Evolutionary conservation across 92 coral and sea anemone genomes (phyloP), one percentile per base, ranked within the genome.

Genomic region (Diadumene lineata): DNA sequence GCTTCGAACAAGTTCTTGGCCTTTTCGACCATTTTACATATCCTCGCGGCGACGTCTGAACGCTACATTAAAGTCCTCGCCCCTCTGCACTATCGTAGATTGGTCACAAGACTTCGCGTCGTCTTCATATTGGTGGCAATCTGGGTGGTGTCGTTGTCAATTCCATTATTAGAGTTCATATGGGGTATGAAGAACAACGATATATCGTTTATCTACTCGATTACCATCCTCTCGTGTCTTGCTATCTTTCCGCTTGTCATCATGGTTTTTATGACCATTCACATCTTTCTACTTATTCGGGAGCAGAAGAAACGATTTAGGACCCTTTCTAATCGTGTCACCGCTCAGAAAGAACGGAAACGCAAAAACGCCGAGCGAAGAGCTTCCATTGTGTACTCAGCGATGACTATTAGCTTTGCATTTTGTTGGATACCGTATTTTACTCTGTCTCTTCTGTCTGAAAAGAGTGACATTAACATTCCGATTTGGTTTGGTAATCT

Each of bases 401-500:
- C 72, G 0, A 87, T 87, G 88, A 68, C 75, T 18, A 58, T 82
- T 0, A 70, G 80, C 34, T 87, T 87, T 30, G 76, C 81, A 2
- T 26, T 87, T 30, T 83, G 81, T 0, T 87, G 92, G 92, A 68
- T 78, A 18, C 84, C 87, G 43, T 87, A 87, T 26, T 82, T 87
- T 62, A 24, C 73, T 16, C 4, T 70, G 11, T 62, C 87, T 17
- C 55, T 69, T 27, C 9, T 78, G 3, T 48, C 65, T 43, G 92
- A 87, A 27, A 19, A 78, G 31, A 27, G 27, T 15, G 32, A 32
- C 3, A 69, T 50, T 18, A 53, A 33, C 30, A 46, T 73, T 19
- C 81, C 80, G 1, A 26, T 56, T 27, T 77, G 84, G 80, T 71
- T 69, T 6, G 48, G 73, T 23, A 28, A 23, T 18, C 0, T 86